These are phyloP conservation scores for Lagodon rhomboides DNA, from an alignment of 2,797 vertebrate genomes.

Conservation along the genomic window DNA sequence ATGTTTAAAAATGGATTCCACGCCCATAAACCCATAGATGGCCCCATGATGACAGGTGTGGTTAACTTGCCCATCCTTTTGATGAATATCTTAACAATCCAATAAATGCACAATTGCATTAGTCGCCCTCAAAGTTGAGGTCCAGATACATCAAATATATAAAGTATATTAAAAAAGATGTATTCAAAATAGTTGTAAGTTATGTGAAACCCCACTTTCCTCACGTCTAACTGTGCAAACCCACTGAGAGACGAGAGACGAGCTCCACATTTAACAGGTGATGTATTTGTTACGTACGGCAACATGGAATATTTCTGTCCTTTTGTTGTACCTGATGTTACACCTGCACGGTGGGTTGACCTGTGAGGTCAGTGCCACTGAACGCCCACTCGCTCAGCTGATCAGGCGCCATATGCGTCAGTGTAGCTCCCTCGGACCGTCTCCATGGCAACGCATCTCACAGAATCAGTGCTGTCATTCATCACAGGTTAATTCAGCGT, in stretches of 20 bases:
- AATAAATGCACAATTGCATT: not conserved
- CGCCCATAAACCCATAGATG: no score
- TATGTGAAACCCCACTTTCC: not conserved
- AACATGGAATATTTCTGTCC: not conserved
- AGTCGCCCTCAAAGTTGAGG: not conserved
- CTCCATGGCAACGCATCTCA: conserved; percentile 48
- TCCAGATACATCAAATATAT: no score
- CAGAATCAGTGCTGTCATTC: conserved; percentile 21
- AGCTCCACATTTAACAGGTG: no score
- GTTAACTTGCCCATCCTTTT: not conserved
- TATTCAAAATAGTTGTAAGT: not conserved
- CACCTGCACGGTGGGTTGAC: not conserved
- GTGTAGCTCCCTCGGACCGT: not conserved
- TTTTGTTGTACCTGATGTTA: not conserved
- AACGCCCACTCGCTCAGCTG: conserved; percentile 8
- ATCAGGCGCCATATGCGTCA: not conserved
- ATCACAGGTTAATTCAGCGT: conserved; percentile 11
- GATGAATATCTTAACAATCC: not conserved
- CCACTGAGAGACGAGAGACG: accelerated
- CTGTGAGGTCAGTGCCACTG: conserved; percentile 13
- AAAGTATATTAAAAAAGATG: no score
- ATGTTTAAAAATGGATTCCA: no score
- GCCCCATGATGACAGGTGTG: not conserved
- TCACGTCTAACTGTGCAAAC: not conserved
- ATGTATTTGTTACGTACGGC: not conserved